Percentiles rank a stretch among this genome's conserved stretches.
Conservation (phyloP, 2,113 vertebrate genomes). For the Ochotona princeps region DNA sequence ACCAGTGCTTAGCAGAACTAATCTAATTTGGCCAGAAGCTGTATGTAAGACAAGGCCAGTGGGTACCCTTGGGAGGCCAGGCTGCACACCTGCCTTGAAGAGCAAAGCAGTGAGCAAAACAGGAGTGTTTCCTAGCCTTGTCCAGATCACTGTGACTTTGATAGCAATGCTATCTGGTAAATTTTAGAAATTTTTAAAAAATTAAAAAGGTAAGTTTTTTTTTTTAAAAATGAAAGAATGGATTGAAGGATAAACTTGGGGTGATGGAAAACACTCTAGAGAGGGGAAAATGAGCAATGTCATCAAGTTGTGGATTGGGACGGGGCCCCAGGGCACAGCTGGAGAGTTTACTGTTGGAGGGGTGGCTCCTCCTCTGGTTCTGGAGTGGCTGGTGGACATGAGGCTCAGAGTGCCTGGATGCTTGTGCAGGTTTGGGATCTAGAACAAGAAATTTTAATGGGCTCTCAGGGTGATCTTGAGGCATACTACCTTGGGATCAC, state of each 20-base stretch:
- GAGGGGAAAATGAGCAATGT: not conserved
- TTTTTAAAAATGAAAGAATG: not conserved
- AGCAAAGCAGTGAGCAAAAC: not conserved
- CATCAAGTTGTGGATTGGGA: rapidly evolving
- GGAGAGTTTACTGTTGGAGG: not conserved
- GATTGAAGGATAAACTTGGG: not conserved
- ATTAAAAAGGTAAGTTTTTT: not conserved
- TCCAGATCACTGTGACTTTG: not conserved
- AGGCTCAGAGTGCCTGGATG: not conserved
- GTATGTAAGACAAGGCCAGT: not conserved
- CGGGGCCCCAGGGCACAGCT: not conserved
- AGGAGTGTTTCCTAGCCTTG: not conserved
- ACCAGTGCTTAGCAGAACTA: too few relatives aligned
- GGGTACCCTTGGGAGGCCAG: not conserved
- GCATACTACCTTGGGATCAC: not conserved
- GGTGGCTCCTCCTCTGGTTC: not conserved
- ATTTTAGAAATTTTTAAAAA: not conserved
- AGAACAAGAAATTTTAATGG: not conserved
- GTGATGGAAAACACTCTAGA: rapidly evolving
- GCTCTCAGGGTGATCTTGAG: not conserved
- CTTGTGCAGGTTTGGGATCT: not conserved
- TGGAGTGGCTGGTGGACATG: too few relatives aligned
- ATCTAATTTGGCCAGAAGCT: not conserved
- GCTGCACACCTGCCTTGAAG: not conserved
- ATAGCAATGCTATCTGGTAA: not conserved